Conservation (phyloP, 2,888 invertebrate genomes). For the Apamea anceps region DNA sequence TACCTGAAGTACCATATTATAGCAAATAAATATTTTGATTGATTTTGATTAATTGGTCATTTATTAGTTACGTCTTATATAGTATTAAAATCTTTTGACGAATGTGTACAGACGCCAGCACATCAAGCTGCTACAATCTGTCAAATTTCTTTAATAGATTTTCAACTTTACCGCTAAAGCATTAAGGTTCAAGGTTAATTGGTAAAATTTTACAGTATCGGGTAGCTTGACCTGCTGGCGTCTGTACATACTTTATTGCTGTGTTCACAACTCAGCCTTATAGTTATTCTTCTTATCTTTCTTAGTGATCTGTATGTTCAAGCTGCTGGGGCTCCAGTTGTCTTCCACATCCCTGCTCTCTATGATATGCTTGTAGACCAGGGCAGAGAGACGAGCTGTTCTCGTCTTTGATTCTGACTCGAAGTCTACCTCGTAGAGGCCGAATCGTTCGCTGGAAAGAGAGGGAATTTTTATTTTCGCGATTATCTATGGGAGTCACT, state of each 20-base stretch:
- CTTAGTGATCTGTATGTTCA: conserved; percentile 76
- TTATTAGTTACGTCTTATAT: too few relatives aligned
- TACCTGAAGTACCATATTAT: too few relatives aligned
- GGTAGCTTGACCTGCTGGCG: too few relatives aligned
- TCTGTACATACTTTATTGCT: background rate
- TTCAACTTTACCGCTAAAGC: too few relatives aligned
- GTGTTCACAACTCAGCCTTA: conserved; percentile 70
- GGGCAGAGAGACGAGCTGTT: conserved; percentile 91
- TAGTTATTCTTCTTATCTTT: conserved; percentile 58
- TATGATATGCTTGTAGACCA: conserved; percentile 87
- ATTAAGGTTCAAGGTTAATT: too few relatives aligned
- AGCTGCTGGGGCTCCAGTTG: conserved; percentile 73
- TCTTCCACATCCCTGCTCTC: conserved; percentile 75
- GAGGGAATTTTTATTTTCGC: background rate
- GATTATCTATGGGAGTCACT: background rate
- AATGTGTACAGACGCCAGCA: too few relatives aligned
- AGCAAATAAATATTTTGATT: too few relatives aligned
- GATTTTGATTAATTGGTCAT: too few relatives aligned
- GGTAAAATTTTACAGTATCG: too few relatives aligned
- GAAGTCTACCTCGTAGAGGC: conserved; percentile 93
- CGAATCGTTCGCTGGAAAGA: conserved; percentile 90
- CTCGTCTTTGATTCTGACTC: conserved; percentile 90
- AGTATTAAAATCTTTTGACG: too few relatives aligned
- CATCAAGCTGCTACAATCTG: too few relatives aligned
- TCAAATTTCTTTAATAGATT: too few relatives aligned